Evolutionary conservation across 2,797 vertebrate species (phyloP).

Genomic region (Sus cebifrons): DNA sequence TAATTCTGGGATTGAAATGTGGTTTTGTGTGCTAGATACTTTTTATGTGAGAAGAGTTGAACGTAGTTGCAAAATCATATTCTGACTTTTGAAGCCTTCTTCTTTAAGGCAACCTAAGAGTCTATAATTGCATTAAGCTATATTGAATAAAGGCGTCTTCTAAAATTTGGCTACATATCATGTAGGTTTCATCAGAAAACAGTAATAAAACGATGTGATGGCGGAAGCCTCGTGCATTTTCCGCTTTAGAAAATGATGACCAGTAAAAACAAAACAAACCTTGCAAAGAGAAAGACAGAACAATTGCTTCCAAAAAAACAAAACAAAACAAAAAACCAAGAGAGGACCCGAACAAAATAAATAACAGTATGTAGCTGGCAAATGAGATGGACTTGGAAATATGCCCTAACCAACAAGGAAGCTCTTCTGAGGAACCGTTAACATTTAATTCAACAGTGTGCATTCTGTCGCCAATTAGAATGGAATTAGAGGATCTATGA

Average conservation of each 20-base stretch:
- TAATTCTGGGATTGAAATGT: background rate
- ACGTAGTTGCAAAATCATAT: no score
- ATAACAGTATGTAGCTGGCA: no score
- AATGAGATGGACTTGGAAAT: background rate
- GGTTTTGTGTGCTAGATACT: background rate
- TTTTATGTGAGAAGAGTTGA: background rate
- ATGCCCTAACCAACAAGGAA: background rate
- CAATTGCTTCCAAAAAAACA: background rate
- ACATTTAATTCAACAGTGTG: background rate
- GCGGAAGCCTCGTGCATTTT: background rate
- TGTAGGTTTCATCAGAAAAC: background rate
- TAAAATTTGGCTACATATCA: background rate
- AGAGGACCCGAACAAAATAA: background rate
- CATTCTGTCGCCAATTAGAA: background rate
- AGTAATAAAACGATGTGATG: background rate
- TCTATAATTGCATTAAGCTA: background rate
- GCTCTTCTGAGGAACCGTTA: fast-evolving
- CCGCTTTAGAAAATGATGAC: background rate
- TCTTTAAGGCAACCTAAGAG: background rate
- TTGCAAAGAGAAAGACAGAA: background rate
- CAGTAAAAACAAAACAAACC: background rate
- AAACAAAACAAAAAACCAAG: no score
- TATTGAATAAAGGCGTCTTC: background rate
- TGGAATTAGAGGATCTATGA: background rate
- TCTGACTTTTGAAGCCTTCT: background rate